phyloP scores from a whole-genome alignment of 2,113 vertebrate species.

The Phyllostomus hastatus region DNA sequence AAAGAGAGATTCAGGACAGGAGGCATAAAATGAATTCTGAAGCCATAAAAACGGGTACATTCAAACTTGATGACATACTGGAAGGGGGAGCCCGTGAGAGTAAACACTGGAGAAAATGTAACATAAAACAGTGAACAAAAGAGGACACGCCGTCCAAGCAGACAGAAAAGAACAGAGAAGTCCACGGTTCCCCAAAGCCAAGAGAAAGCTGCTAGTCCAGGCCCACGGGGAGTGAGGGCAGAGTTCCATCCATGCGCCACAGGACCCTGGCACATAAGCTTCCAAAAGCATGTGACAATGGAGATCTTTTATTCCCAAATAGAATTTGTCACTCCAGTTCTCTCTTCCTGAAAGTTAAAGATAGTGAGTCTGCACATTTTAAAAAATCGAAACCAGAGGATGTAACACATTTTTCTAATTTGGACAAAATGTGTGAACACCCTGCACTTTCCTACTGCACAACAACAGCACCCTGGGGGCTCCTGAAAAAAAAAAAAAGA shows the following conservation, averaged over 20 bases:
- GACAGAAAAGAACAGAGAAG: not conserved
- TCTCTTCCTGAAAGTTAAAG: not conserved
- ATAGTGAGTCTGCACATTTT: not conserved
- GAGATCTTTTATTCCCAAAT: not conserved
- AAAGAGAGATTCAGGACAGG: not conserved
- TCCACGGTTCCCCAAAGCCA: not conserved
- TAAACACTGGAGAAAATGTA: not conserved
- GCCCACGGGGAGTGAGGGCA: not conserved
- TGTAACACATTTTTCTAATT: not conserved
- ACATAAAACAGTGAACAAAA: not conserved
- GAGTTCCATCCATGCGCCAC: fast-evolving
- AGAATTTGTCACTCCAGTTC: not conserved
- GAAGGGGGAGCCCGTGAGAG: not conserved
- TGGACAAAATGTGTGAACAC: not conserved
- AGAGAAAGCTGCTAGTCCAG: not conserved
- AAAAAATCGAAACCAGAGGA: not conserved
- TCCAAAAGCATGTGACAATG: not conserved
- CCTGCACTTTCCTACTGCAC: not conserved
- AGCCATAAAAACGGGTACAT: not conserved
- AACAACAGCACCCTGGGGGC: not conserved
- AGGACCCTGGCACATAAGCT: not conserved
- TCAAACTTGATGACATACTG: not conserved
- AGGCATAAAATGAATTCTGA: not conserved
- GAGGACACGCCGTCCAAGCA: not conserved
- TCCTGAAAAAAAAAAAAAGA: not conserved